These are phyloP conservation scores for Zoanthus solanderi DNA, from an alignment of 92 coral and sea anemone species.

Conservation along the genomic window DNA sequence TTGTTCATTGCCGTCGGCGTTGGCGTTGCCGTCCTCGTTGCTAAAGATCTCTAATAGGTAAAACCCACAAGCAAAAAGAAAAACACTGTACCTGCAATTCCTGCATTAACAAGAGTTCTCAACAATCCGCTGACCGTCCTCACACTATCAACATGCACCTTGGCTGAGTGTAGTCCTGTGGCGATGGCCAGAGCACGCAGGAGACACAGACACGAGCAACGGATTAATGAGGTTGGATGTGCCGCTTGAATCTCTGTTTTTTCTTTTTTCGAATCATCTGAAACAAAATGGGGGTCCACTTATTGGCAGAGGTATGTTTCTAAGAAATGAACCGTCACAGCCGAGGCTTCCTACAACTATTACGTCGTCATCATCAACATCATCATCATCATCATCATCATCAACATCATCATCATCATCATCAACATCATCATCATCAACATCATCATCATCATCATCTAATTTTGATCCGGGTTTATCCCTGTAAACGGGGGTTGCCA, in stretches of 20 bases:
- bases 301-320: background rate
- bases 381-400: too few relatives aligned
- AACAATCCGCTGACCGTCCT: slow-evolving; percentile 89
- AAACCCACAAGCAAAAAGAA: background rate
- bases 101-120: slow-evolving; percentile 81
- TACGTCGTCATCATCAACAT: too few relatives aligned
- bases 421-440: too few relatives aligned
- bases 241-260: slow-evolving; percentile 86
- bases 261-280: slow-evolving; percentile 90
- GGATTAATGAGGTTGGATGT: slow-evolving; percentile 95
- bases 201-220: slow-evolving; percentile 90
- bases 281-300: background rate
- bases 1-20: too few relatives aligned
- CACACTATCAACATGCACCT: slow-evolving; percentile 76
- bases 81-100: slow-evolving; percentile 72
- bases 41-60: background rate
- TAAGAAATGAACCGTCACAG: background rate
- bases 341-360: too few relatives aligned
- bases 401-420: too few relatives aligned
- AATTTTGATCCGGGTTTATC: too few relatives aligned
- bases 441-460: too few relatives aligned
- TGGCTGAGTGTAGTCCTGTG: slow-evolving; percentile 91
- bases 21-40: too few relatives aligned
- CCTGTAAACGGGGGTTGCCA: too few relatives aligned
- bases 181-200: slow-evolving; percentile 88